Percentiles rank a stretch among this genome's conserved stretches.
Conservation (phyloP, 2,888 invertebrate species). For the Plebejus argus region DNA sequence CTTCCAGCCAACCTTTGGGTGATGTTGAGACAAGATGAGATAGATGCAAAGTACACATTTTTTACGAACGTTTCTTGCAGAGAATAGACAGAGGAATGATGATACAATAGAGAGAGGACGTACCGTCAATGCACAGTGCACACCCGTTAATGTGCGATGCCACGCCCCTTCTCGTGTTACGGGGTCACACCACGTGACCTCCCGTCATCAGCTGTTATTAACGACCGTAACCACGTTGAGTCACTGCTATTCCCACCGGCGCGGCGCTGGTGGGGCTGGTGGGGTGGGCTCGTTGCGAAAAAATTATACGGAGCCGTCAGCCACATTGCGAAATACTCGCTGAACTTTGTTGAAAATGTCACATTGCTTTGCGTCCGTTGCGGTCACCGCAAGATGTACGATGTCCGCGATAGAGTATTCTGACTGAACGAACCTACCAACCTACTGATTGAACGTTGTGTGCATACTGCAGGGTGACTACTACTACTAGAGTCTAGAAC, state of each 20-base stretch:
- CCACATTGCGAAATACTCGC: conserved; percentile 11
- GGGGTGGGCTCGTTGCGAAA: conserved; percentile 28
- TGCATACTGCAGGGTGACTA: too few species aligned
- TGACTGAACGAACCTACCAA: too few species aligned
- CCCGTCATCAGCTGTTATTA: conserved; percentile 2
- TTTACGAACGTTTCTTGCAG: too few species aligned
- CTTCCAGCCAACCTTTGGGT: too few species aligned
- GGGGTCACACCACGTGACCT: neutral
- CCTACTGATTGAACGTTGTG: neutral
- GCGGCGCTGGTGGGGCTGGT: neutral
- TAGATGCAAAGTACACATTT: too few species aligned
- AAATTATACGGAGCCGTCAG: conserved; percentile 15
- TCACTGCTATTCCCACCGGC: conserved; percentile 15
- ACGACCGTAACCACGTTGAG: neutral
- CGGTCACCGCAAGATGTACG: neutral
- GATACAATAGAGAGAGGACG: too few species aligned
- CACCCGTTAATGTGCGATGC: neutral
- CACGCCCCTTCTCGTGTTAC: neutral
- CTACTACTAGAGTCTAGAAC: neutral
- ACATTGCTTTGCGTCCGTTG: neutral
- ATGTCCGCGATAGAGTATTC: neutral
- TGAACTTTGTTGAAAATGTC: conserved; percentile 15
- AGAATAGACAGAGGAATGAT: too few species aligned
- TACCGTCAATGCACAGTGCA: too few species aligned
- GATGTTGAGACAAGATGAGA: too few species aligned